Evolutionary conservation across 1,140 invertebrate species (phyloP), one percentile per base, ranked within the genome.

Genomic region (Drosophila prosaltans): DNA sequence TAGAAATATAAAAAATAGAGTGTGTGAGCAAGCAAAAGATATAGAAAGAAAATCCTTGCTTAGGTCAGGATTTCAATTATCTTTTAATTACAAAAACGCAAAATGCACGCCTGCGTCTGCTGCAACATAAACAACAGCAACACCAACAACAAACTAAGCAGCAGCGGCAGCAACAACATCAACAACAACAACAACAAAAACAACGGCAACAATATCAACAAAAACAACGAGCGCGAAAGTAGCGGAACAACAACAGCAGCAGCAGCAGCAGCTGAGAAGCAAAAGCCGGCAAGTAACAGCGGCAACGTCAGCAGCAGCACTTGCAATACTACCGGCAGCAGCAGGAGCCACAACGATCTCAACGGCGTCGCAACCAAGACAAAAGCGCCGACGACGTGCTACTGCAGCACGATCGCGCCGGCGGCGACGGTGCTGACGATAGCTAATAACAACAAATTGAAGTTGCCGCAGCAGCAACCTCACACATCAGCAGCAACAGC

Each of bases 81-180:
- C 62, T 78, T 45, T 77, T 78, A 68, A 63, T 69, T 63, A 75
- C 16, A 48, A 71, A 75, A 48, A 80, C 82, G 84, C 90, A 91
- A 91, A 91, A 91, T 91, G 90, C 85, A 85, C 90, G 81, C 90
- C 76, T 81, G 80, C 83, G 90, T 74, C 78, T 75, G 79, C 82
- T 83, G 80, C 75, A 83, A 80, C 88, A 71, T 72, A 68, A 88
- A 59, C 69, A 88, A 77, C 83, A 82, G 75, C 75, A 82, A 74
- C 69, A 81, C 66, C 73, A 66, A 72, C 62, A 32, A 2, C 21
- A 57, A 40, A 10, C n/a, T 24, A 36, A 64, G 9, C 26, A 54
- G 16, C 30, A 77, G 57, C 59, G 65, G 64, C 66, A 24, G 43
- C 32, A 58, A 39, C 41, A 61, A 26, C 26, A 54, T 4, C 30